These are phyloP conservation scores for Planiliza haematocheilus DNA, from an alignment of 2,113 vertebrate species.

Conservation along the genomic window DNA sequence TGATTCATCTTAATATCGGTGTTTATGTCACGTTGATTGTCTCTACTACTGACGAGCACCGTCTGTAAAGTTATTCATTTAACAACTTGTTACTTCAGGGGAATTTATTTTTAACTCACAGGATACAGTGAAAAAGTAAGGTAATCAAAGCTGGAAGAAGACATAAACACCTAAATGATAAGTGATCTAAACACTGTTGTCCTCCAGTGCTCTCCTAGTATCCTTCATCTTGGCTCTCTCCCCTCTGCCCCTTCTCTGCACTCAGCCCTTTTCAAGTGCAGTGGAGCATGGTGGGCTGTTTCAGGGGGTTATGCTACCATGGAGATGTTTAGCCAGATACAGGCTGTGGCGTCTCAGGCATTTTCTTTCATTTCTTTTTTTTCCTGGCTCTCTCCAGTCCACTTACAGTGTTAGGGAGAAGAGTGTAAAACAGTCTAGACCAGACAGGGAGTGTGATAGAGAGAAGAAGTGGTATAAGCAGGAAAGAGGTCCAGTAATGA, in stretches of 20 bases:
- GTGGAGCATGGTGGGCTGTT: conserved; percentile 72
- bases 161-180: conserved; percentile 46
- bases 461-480: conserved; percentile 53
- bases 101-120: neutral
- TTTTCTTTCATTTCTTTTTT: conserved; percentile 63
- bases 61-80: neutral
- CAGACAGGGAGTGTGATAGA: conserved; percentile 48
- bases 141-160: conserved; percentile 33
- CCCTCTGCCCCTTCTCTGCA: conserved; percentile 41
- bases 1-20: too few species aligned
- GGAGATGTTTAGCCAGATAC: conserved; percentile 76
- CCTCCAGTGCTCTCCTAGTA: conserved; percentile 36
- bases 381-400: conserved; percentile 10
- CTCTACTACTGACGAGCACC: too few species aligned
- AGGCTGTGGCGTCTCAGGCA: conserved; percentile 66
- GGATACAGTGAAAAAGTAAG: conserved; percentile 6
- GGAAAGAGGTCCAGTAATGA: conserved; percentile 64
- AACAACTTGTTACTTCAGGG: too few species aligned
- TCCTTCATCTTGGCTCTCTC: conserved; percentile 35
- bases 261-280: conserved; percentile 74
- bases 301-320: conserved; percentile 76
- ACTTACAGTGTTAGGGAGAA: conserved; percentile 60
- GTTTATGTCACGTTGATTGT: too few species aligned
- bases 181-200: conserved; percentile 53
- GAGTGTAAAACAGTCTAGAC: too few species aligned